Evolutionary conservation across 2,797 vertebrate species (phyloP), one percentile per base, ranked within the genome.

Genomic region (Vespertilio murinus): DNA sequence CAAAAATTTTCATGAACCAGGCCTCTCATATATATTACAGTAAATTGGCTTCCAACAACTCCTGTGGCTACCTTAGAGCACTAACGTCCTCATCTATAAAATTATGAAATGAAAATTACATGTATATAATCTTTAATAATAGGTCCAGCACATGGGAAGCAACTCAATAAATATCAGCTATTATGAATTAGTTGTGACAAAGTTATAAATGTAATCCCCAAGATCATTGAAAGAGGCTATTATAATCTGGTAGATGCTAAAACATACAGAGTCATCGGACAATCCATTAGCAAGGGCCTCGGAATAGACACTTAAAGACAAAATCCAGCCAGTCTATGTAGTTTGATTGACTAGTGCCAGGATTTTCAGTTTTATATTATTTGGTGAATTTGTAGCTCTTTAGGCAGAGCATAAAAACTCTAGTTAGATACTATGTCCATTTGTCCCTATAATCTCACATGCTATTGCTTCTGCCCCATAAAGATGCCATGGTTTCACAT

Each of bases 31-130:
- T n/a, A n/a, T n/a, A n/a, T n/a, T n/a, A n/a, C n/a, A n/a, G n/a
- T n/a, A n/a, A n/a, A n/a, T n/a, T n/a, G n/a, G n/a, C n/a, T n/a
- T n/a, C n/a, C n/a, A n/a, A n/a, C n/a, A n/a, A n/a, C n/a, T n/a
- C n/a, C n/a, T n/a, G 30, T 85, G 73, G 6, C 6, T 75, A 47
- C 52, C 5, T 75, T 75, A 90, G 79, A 79, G 6, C 6, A 86
- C 30, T 69, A 69, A 92, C 74, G 92, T 54, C 6, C 16, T 91
- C 45, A 88, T 16, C 7, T 85, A 91, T 92, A 82, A 65, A 95
- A 85, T 88, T 23, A 83, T 56, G 6, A 83, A 91, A 81, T 83
- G 38, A 84, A 73, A 88, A 61, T 16, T 18, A 75, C 23, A 25
- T 33, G 82, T 69, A 1, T 10, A 42, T 45, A 33, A 10, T 42